phyloP scores from a whole-genome alignment of 1,140 invertebrate genomes.

The Gonatopus flavifemur region DNA sequence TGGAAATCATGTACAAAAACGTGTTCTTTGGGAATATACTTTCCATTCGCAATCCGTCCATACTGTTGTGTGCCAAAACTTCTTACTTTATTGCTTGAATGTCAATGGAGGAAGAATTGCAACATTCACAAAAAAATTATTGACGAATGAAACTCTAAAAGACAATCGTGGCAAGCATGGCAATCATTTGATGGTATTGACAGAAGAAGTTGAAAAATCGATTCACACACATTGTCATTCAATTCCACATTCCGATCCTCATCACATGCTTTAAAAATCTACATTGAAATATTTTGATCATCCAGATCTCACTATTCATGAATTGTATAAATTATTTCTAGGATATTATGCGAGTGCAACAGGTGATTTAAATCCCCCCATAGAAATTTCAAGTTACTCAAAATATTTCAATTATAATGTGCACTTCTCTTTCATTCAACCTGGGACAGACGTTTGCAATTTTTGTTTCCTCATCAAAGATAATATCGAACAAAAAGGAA shows the following conservation, averaged over 20 bases:
- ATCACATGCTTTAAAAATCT: no score
- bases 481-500: background rate
- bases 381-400: background rate
- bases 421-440: background rate
- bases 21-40: background rate
- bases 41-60: background rate
- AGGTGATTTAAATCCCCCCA: background rate
- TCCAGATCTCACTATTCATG: background rate
- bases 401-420: background rate
- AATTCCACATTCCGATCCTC: background rate
- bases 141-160: background rate
- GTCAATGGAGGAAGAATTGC: background rate
- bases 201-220: background rate
- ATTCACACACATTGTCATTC: background rate
- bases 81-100: background rate
- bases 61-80: background rate
- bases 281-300: no score
- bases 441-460: background rate
- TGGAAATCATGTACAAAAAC: background rate
- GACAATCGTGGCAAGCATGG: background rate
- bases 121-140: background rate
- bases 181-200: background rate
- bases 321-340: background rate
- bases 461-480: background rate
- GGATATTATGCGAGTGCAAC: background rate